A percentile compares a stretch with the other conserved stretches of the same genome.
These are phyloP conservation scores for Chorisops tibialis DNA, from an alignment of 2,888 invertebrate species.

Conservation along the genomic window DNA sequence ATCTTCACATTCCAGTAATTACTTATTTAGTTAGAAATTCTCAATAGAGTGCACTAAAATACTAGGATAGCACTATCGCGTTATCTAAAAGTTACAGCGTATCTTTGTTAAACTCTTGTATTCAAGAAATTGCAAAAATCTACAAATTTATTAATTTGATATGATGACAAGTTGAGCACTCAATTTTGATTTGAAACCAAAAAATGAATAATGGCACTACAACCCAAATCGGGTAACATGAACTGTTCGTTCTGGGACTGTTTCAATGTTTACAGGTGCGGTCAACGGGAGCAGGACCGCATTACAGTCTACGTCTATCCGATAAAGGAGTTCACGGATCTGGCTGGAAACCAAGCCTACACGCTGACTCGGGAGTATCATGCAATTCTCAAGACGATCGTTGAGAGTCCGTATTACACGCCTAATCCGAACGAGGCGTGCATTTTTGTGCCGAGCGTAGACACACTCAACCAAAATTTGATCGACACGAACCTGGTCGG, in stretches of 20 bases:
- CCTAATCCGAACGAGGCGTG: constrained; percentile 87
- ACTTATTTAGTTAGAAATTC: no score
- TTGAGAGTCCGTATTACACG: constrained; percentile 83
- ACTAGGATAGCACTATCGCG: no score
- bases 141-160: no score
- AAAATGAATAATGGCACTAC: no score
- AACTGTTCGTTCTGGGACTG: constrained; percentile 82
- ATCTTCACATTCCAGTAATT: no score
- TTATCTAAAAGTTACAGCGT: no score
- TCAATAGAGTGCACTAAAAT: no score
- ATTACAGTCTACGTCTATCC: constrained; percentile 88
- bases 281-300: constrained; percentile 70
- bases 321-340: constrained; percentile 67
- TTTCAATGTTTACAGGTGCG: constrained; percentile 89
- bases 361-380: constrained; percentile 81
- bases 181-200: no score
- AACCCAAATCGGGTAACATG: no score
- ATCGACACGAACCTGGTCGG: constrained; percentile 67
- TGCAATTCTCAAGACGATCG: constrained; percentile 74
- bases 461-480: constrained; percentile 81
- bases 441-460: constrained; percentile 83
- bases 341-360: constrained; percentile 63
- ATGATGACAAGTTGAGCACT: no score
- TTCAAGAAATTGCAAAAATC: no score
- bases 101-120: no score